Evolutionary conservation across 2,797 vertebrate species (phyloP), one percentile per base, ranked within the genome.

Genomic region (Fistularia commersonii): DNA sequence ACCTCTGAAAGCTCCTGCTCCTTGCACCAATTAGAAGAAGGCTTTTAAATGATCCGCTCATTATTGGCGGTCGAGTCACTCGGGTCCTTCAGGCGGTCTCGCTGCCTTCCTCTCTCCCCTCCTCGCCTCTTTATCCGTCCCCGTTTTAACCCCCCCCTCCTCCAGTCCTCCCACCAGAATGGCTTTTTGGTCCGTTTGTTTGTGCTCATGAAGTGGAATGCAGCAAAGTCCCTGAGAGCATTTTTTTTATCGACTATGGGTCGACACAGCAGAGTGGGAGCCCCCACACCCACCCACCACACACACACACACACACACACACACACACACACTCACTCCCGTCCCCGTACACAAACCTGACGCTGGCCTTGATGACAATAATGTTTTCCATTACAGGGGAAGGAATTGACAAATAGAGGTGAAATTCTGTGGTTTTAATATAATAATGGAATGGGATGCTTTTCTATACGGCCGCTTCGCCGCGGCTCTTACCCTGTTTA

Each of bases 1-100:
- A 74, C 82, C 71, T 72, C 78, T 76, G 57, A 77, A 80, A 87
- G 81, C 62, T 56, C 70, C 68, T 76, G 72, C 69, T 78, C 71
- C 76, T 72, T 71, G 63, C 78, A 69, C 71, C 75, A 83, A 83
- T 89, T 87, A 79, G 72, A 77, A 80, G 74, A 77, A 72, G 76
- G 81, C 80, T 85, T 82, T 89, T 88, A 81, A 84, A 81, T 81
- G 70, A 85, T 87, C 81, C 55, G 61, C 83, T 89, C 83, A 87
- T 87, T 87, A 84, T 80, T 46, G 63, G 70, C 77, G 84, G 81
- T 77, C 74, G 80, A 88, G 82, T 89, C 81, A 89, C 83, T 87
- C 73, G 74, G 71, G 65, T 60, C 71, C 76, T 83, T 66, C 73
- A 66, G n/a, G n/a, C n/a, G n/a, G n/a, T n/a, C n/a, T n/a, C n/a